phyloP scores from a whole-genome alignment of 2,797 vertebrate genomes.

The Halcyon leucocephala region DNA sequence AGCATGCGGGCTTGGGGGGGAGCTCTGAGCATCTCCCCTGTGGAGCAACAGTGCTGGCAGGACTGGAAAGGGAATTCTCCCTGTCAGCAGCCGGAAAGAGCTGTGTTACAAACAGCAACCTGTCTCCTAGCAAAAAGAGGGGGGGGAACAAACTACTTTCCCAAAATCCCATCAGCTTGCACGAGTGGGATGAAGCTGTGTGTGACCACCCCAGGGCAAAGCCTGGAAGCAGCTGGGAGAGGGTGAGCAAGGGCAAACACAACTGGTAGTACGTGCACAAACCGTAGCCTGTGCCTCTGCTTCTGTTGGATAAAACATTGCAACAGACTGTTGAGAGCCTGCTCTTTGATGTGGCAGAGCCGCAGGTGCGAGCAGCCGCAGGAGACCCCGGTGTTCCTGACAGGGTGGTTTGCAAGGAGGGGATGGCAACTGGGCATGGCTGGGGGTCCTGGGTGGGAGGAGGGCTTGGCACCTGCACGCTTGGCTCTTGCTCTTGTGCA shows the following conservation, averaged over 20 bases:
- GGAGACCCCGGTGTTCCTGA: fast-evolving
- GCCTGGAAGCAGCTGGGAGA: background rate
- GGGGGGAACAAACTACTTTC: background rate
- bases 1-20: fast-evolving
- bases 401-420: background rate
- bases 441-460: background rate
- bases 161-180: background rate
- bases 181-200: background rate
- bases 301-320: background rate
- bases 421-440: fast-evolving
- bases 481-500: fast-evolving
- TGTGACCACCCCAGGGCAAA: fast-evolving
- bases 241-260: background rate
- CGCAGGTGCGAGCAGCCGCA: fast-evolving
- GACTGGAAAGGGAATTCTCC: background rate
- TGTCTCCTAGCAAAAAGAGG: background rate
- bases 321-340: background rate
- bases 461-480: fast-evolving
- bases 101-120: background rate
- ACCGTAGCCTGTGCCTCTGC: fast-evolving
- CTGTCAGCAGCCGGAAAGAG: background rate
- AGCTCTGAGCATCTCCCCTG: fast-evolving
- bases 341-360: background rate
- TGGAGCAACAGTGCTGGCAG: background rate
- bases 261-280: background rate